Conservation (phyloP, 2,888 invertebrate species). For the Electrophaes corylata region DNA sequence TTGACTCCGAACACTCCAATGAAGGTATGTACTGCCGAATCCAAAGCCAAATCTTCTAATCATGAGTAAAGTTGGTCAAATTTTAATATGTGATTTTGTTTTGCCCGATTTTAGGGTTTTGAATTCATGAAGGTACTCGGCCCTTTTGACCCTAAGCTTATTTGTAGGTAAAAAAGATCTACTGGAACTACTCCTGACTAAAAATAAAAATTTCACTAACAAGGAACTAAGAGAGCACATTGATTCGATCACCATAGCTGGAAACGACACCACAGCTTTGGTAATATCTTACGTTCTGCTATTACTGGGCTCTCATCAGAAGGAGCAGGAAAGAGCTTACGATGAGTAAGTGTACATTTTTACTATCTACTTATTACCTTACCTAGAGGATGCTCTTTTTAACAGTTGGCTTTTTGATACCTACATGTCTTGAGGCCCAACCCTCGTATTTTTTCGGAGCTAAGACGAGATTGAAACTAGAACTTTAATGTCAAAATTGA, state of each 20-base stretch:
- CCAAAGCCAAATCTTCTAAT: background rate
- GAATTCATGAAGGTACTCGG: too few species aligned
- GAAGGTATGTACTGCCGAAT: slow-evolving; percentile 13
- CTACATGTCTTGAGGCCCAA: too few species aligned
- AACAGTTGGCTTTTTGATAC: too few species aligned
- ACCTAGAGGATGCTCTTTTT: too few species aligned
- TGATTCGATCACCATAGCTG: slow-evolving; percentile 84
- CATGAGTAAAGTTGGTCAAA: too few species aligned
- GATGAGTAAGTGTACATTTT: slow-evolving; percentile 61
- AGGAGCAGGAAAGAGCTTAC: slow-evolving; percentile 55
- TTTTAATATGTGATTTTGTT: background rate
- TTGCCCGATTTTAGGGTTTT: background rate
- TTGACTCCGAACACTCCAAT: background rate
- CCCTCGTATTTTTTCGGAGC: too few species aligned
- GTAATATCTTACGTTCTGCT: slow-evolving; percentile 67
- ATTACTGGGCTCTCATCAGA: slow-evolving; percentile 61
- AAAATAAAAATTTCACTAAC: slow-evolving; percentile 70
- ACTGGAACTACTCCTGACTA: slow-evolving; percentile 71
- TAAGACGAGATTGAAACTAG: too few species aligned
- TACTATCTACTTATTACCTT: too few species aligned
- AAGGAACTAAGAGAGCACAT: slow-evolving; percentile 83
- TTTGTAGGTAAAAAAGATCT: slow-evolving; percentile 58
- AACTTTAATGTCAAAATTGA: too few species aligned
- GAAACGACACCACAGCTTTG: slow-evolving; percentile 77
- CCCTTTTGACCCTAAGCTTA: background rate